Evolutionary conservation across 1,140 invertebrate genomes (phyloP).

Genomic region (Diabrotica virgifera): DNA sequence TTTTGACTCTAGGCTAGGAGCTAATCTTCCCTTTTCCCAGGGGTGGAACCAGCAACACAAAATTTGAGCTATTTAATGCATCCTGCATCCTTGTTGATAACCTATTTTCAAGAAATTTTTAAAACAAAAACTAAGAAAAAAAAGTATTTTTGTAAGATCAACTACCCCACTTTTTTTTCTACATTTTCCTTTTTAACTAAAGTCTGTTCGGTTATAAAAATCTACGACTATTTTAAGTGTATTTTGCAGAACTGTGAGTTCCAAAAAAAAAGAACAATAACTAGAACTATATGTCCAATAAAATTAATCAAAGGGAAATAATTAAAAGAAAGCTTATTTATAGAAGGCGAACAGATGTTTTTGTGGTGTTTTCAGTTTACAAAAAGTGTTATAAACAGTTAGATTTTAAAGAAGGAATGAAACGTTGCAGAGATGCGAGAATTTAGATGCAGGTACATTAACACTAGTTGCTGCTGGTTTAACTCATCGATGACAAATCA

Average conservation of each 20-base stretch:
- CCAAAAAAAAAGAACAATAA: too few relatives aligned
- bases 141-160: too few relatives aligned
- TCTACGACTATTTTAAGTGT: too few relatives aligned
- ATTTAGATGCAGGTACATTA: conserved; percentile 4
- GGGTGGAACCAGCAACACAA: too few relatives aligned
- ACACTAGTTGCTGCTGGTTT: conserved; percentile 18
- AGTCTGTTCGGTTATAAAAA: too few relatives aligned
- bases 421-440: conserved; percentile 21
- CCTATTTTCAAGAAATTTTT: neutral
- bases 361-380: conserved; percentile 20
- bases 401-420: conserved; percentile 14
- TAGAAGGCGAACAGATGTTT: conserved; percentile 6
- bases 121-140: neutral
- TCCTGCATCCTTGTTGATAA: too few relatives aligned
- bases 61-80: too few relatives aligned
- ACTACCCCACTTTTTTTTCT: too few relatives aligned
- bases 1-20: too few relatives aligned
- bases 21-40: too few relatives aligned
- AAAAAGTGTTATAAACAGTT: conserved; percentile 26
- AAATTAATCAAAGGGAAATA: conserved; percentile 5
- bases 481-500: neutral
- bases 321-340: conserved; percentile 10
- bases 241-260: too few relatives aligned
- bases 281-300: neutral
- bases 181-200: too few relatives aligned